Evolutionary conservation across 1,140 invertebrate species (phyloP), one percentile per base, ranked within the genome.

Genomic region (Ceratosolen fusciceps): DNA sequence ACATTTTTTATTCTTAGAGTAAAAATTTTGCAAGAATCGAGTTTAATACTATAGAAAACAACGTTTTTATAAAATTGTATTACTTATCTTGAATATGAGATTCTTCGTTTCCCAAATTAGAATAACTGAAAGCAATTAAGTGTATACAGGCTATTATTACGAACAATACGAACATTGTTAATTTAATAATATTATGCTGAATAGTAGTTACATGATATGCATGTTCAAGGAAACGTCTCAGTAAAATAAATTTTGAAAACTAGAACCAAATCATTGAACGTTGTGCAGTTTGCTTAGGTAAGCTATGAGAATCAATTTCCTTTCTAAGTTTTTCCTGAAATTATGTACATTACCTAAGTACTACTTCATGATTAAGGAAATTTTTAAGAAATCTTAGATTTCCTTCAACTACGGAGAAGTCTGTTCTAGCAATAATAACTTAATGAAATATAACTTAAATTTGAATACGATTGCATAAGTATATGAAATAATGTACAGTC

Each of bases 261-360:
- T 67, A 21, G n/a, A 9, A 49, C 29, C 29, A n/a, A 76, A 67
- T 54, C 74, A 76, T 67, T 76, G 60, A 76, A 68, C 74, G 26
- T 26, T 19, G 68, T 76, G 29, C 37, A 68, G 43, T 58, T 52
- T 58, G 34, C 75, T 77, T 58, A 58, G 21, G 14, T 19, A 58
- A n/a, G 34, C 10, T 39, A n/a, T n/a, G 65, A 54, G 26, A 70
- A 54, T 31, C 52, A 77, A 70, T 77, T 77, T 77, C 49, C 14
- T 77, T 70, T 31, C 43, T n/a, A 58, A 70, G 39, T 58, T 77
- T 34, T 77, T 54, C n/a, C 7, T 31, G 10, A 26, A 70, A 56
- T 77, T 58, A 43, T 58, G 65, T 77, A 79, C 74, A 75, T 77
- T 47, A 73, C 24, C 62, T 84, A 80, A 83, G 84, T 85, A 67